Base-by-base conservation (phyloP, 2,888 invertebrate genomes). In the Rapana venosa region DNA sequence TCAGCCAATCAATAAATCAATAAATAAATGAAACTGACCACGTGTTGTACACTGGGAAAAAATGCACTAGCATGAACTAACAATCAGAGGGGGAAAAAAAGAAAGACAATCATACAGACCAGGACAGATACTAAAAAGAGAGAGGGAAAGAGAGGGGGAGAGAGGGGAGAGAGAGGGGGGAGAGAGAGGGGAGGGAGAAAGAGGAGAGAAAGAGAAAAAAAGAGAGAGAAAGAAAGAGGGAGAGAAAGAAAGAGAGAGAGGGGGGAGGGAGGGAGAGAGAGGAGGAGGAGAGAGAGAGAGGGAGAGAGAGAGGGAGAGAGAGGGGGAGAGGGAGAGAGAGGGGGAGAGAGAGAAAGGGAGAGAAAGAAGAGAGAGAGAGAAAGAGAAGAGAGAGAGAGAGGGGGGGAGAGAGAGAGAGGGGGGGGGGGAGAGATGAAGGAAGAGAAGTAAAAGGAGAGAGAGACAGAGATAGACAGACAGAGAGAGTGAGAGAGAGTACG, bases 281-380 rank as follows among this genome's bases (percentile, higher is more conserved):
- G 74, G 26, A 26, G 22, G n/a, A 15, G 74, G 22, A 26, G 6
- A 22, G 6, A 22, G 17, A 6, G n/a, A 22, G 22, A 74, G 74
- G 22, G n/a, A 74, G n/a, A 74, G 74, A 74, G 74, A 74, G n/a
- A 74, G 22, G 22, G 74, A 74, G 74, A 74, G 74, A 74, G 74
- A 26, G 74, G 22, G 22, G 22, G 74, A 77, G 74, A 30, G n/a
- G n/a, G 74, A 77, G 74, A 77, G n/a, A 77, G 74, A 77, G 74
- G 26, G n/a, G 26, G 74, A 77, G 74, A 26, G 26, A 11, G 26
- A 26, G 26, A 26, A n/a, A 11, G 26, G n/a, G 26, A 11, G 26
- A 26, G 26, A 26, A 13, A 26, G 30, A n/a, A 77, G 74, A 30
- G 30, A 11, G 26, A 26, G 26, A 26, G 26, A 11, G 26, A 26